These are phyloP conservation scores for Triplophysa siluroides DNA, from an alignment of 2,113 vertebrate genomes.

Conservation along the genomic window DNA sequence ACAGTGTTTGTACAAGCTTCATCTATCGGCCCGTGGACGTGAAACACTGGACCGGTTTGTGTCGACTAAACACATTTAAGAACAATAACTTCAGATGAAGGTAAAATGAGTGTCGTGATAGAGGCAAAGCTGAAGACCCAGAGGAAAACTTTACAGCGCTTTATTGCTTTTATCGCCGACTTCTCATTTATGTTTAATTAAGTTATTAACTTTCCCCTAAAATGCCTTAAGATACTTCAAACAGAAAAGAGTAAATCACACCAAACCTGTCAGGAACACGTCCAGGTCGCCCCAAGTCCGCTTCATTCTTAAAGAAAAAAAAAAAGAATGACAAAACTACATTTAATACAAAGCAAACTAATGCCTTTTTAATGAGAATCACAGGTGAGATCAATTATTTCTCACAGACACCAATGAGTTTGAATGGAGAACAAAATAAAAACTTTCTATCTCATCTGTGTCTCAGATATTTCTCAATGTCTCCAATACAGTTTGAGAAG, in stretches of 20 bases:
- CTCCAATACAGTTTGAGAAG: too few species aligned
- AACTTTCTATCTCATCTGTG: too few species aligned
- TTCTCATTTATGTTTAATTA: not conserved
- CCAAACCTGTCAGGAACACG: not conserved
- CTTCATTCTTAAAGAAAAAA: too few species aligned
- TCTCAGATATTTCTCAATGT: too few species aligned
- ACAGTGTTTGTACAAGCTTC: slow-evolving; percentile 20
- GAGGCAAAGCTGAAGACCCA: not conserved
- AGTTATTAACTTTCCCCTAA: not conserved
- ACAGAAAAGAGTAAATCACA: not conserved
- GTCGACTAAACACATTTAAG: slow-evolving; percentile 28
- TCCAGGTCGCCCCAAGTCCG: not conserved
- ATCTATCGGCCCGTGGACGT: not conserved
- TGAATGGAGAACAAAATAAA: too few species aligned
- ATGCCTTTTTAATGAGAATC: too few species aligned
- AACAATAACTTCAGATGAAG: slow-evolving; percentile 15
- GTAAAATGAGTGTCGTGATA: not conserved
- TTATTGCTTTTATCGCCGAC: not conserved
- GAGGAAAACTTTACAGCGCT: slow-evolving; percentile 21
- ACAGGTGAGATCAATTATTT: too few species aligned
- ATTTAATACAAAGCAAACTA: too few species aligned
- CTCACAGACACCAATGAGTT: too few species aligned
- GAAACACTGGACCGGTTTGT: slow-evolving; percentile 1
- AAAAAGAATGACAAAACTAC: too few species aligned
- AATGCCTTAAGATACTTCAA: not conserved